Percentiles rank a stretch among this genome's conserved stretches.
phyloP scores from a whole-genome alignment of 2,797 vertebrate genomes.

The Cephalopachus bancanus region DNA sequence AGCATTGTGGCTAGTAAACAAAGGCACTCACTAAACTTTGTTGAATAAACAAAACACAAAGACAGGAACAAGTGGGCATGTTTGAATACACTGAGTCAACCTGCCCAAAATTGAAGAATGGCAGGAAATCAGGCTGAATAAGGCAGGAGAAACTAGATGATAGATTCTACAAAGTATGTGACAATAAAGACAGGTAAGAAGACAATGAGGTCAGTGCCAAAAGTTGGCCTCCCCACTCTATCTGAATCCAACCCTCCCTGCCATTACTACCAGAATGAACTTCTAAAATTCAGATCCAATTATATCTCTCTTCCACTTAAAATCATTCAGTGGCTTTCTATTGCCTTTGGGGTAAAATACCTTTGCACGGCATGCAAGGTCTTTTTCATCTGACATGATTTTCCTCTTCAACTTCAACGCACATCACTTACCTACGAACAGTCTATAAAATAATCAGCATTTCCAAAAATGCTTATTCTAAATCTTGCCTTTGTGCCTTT shows the following conservation, averaged over 20 bases:
- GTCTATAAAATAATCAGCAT: not conserved
- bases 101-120: constrained; percentile 34
- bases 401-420: not conserved
- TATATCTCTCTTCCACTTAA: not conserved
- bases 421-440: not conserved
- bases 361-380: not conserved
- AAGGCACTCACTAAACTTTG: not conserved
- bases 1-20: not conserved
- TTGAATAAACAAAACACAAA: constrained; percentile 30
- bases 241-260: not conserved
- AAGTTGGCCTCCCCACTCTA: not conserved
- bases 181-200: not conserved
- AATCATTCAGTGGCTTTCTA: not conserved
- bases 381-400: not conserved
- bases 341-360: not conserved
- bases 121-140: not conserved
- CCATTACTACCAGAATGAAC: not conserved
- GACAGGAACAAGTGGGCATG: not conserved
- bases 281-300: constrained; percentile 32
- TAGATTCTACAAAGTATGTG: not conserved
- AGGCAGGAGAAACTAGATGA: not conserved
- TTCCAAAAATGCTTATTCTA: not conserved
- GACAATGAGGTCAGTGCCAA: not conserved
- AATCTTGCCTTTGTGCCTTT: not conserved
- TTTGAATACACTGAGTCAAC: not conserved